Evolutionary conservation across 2,113 vertebrate genomes (phyloP).

Genomic region (Pionites leucogaster): DNA sequence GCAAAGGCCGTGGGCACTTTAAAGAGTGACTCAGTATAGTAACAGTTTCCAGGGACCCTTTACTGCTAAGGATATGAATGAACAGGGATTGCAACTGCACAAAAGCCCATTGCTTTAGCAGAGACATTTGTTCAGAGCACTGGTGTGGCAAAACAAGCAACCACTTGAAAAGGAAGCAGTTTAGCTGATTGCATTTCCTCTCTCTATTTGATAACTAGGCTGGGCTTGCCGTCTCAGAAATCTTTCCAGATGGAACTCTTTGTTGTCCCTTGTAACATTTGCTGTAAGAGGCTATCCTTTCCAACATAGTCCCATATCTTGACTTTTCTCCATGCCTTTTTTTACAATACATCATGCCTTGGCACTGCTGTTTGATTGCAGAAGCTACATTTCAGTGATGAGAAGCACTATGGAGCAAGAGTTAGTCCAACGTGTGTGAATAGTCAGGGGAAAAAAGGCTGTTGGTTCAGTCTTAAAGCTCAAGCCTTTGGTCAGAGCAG

Average conservation of each 20-base stretch:
- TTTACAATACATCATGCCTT: background rate
- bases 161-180: slow-evolving; percentile 17
- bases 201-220: background rate
- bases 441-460: background rate
- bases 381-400: background rate
- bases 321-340: background rate
- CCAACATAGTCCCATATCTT: background rate
- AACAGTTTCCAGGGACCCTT: background rate
- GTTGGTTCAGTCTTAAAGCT: background rate
- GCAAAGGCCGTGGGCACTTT: background rate
- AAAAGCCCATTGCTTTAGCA: background rate
- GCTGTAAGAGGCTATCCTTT: background rate
- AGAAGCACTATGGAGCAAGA: background rate
- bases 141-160: background rate
- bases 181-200: slow-evolving; percentile 9
- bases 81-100: background rate
- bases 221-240: background rate
- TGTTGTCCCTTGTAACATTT: background rate
- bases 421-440: background rate
- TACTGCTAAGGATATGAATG: background rate
- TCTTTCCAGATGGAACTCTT: background rate
- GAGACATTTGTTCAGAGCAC: slow-evolving; percentile 4
- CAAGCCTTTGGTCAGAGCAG: background rate
- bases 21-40: background rate
- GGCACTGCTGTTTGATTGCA: background rate